These are phyloP conservation scores for Cranoglanis bouderius DNA, from an alignment of 2,113 vertebrate genomes.

Conservation along the genomic window DNA sequence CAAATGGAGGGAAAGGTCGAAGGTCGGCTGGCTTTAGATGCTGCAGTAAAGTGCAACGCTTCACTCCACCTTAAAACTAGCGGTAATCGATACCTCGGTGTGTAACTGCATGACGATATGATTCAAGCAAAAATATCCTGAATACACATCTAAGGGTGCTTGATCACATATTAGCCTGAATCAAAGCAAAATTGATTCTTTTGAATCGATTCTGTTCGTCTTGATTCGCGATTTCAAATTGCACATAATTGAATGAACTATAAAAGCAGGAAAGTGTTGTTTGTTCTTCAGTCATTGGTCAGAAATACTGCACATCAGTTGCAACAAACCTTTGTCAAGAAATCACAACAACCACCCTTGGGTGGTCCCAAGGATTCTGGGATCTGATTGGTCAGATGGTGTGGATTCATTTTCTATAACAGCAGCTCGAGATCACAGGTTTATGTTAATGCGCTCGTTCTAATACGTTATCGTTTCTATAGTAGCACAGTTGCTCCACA, in stretches of 20 bases:
- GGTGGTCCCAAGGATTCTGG: not conserved
- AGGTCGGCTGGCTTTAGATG: not conserved
- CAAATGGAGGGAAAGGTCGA: not conserved
- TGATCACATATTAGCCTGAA: not conserved
- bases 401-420: not conserved
- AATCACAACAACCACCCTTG: not conserved
- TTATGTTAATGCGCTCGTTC: not conserved
- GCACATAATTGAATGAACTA: not conserved
- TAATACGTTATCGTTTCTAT: not conserved
- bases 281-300: not conserved
- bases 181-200: not conserved
- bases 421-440: not conserved
- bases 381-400: not conserved
- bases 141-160: too few relatives aligned
- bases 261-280: not conserved
- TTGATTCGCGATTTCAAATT: not conserved
- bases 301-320: not conserved
- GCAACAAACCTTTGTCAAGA: not conserved
- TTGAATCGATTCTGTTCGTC: not conserved
- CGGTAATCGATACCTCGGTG: too few relatives aligned
- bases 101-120: too few relatives aligned
- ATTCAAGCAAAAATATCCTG: too few relatives aligned
- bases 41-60: not conserved
- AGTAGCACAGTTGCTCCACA: not conserved
- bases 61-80: not conserved